Percentiles rank a stretch among this genome's conserved stretches.
These are phyloP conservation scores for Campylorhamphus procurvoides DNA, from an alignment of 2,113 vertebrate genomes.

Conservation along the genomic window DNA sequence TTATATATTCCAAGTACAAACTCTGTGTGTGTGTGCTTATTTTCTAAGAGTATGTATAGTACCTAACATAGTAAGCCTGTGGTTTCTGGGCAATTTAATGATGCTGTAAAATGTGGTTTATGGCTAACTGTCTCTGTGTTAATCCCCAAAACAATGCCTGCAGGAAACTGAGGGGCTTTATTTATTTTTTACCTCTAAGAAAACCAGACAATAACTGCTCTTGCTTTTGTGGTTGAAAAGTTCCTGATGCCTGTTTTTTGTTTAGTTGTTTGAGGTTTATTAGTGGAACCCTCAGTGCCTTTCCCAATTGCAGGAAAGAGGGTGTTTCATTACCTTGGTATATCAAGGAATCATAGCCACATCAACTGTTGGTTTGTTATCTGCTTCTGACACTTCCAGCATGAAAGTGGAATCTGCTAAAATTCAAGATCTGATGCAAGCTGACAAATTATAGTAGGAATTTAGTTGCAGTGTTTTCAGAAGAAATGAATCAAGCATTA, in stretches of 20 bases:
- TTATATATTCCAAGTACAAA: background rate
- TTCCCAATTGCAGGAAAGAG: background rate
- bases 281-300: background rate
- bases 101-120: background rate
- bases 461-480: slow-evolving; percentile 39
- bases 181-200: background rate
- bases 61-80: background rate
- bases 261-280: background rate
- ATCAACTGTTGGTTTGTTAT: background rate
- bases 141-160: background rate
- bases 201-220: background rate
- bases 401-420: slow-evolving; percentile 31
- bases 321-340: background rate
- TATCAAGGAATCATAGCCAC: background rate
- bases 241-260: background rate
- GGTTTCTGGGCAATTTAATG: background rate
- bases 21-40: background rate
- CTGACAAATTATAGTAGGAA: slow-evolving; percentile 8
- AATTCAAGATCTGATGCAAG: slow-evolving; percentile 39
- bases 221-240: background rate
- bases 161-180: background rate
- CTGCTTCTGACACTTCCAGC: background rate
- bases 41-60: background rate
- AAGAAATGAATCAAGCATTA: slow-evolving; percentile 49
- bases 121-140: background rate